These are phyloP conservation scores for Chionomys nivalis DNA, from an alignment of 2,113 vertebrate genomes.

Conservation along the genomic window DNA sequence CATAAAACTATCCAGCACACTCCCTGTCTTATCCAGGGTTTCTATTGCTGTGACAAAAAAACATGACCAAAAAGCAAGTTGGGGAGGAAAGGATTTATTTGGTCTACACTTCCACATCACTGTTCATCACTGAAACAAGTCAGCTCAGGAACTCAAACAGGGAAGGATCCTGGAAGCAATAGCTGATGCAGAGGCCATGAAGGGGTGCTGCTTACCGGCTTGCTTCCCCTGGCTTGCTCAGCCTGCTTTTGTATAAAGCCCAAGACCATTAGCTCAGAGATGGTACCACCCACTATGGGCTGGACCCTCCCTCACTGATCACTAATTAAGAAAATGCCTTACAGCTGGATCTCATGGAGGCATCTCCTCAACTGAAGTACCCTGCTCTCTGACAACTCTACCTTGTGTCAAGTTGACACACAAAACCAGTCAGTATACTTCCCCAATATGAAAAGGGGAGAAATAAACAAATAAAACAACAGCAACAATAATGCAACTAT, in stretches of 20 bases:
- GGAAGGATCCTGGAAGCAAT: not conserved
- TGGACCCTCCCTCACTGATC: not conserved
- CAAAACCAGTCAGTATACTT: not conserved
- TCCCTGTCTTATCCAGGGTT: too few species aligned
- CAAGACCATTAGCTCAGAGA: not conserved
- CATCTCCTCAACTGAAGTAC: not conserved
- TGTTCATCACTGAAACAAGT: not conserved
- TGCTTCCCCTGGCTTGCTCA: not conserved
- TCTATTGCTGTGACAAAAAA: too few species aligned
- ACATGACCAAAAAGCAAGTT: not conserved
- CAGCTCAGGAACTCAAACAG: not conserved
- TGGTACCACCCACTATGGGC: not conserved
- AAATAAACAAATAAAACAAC: not conserved
- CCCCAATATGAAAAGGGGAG: not conserved
- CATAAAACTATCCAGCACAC: too few species aligned
- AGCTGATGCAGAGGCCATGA: not conserved
- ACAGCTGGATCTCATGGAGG: not conserved
- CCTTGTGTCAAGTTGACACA: not conserved
- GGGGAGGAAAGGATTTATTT: not conserved
- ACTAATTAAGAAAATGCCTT: not conserved
- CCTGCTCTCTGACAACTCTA: not conserved
- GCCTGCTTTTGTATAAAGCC: not conserved
- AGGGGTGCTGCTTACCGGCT: not conserved
- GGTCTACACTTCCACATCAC: not conserved
- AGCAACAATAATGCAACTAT: not conserved